A percentile compares a stretch with the other conserved stretches of the same genome.
Evolutionary conservation across 2,888 invertebrate genomes (phyloP).

Genomic region (Orgyia antiqua): DNA sequence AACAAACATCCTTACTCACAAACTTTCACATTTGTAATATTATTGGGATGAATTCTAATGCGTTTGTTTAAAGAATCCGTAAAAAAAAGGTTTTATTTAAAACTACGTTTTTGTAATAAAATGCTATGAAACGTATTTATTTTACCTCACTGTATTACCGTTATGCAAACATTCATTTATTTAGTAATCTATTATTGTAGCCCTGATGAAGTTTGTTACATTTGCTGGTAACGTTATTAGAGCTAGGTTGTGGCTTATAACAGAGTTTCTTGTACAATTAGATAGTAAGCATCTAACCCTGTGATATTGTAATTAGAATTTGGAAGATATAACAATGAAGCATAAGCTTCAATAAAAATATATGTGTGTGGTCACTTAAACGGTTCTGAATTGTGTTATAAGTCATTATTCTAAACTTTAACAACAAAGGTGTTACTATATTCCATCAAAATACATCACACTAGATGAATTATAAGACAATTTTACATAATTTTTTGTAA

Average conservation of each 20-base stretch:
- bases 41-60: too few species aligned
- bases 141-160: too few species aligned
- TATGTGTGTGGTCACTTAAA: slow-evolving; percentile 4
- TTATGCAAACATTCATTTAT: too few species aligned
- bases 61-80: too few species aligned
- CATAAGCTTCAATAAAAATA: slow-evolving; percentile 10
- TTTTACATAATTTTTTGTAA: slow-evolving; percentile 59
- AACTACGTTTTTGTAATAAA: too few species aligned
- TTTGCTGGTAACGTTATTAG: neutral
- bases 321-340: slow-evolving; percentile 10
- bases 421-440: too few species aligned
- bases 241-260: slow-evolving; percentile 8
- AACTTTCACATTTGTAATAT: too few species aligned
- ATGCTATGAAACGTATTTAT: too few species aligned
- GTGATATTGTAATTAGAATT: slow-evolving; percentile 17
- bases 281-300: slow-evolving; percentile 12
- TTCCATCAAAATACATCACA: slow-evolving; percentile 28
- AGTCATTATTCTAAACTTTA: slow-evolving; percentile 6
- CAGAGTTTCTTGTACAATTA: slow-evolving; percentile 2
- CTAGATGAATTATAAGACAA: slow-evolving; percentile 41
- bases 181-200: too few species aligned
- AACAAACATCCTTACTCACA: too few species aligned
- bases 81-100: too few species aligned
- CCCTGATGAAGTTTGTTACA: neutral
- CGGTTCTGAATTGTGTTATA: slow-evolving; percentile 5